These are phyloP conservation scores for Stenurella melanura DNA, from an alignment of 2,888 invertebrate species.

Conservation along the genomic window DNA sequence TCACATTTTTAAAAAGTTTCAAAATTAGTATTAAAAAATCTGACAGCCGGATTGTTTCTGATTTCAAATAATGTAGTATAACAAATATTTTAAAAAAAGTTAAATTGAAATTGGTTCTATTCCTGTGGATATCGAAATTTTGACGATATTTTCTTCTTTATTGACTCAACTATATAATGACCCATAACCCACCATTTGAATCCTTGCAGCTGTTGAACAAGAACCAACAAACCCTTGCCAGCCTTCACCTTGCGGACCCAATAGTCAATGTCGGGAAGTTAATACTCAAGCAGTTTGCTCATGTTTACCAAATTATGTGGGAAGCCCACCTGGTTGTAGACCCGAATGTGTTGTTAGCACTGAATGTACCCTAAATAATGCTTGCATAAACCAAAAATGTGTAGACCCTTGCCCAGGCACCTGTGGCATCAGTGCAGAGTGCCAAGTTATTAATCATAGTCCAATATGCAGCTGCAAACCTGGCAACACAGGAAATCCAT, in stretches of 20 bases:
- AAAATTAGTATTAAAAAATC: too few relatives aligned
- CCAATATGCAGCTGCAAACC: slow-evolving; percentile 80
- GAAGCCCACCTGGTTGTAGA: slow-evolving; percentile 81
- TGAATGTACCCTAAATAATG: slow-evolving; percentile 80
- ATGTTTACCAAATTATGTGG: slow-evolving; percentile 80
- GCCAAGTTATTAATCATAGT: slow-evolving; percentile 85
- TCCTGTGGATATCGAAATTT: too few relatives aligned
- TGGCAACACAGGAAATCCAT: slow-evolving; percentile 84
- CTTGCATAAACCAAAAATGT: slow-evolving; percentile 85
- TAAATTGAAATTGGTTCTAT: too few relatives aligned
- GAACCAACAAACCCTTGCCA: slow-evolving; percentile 78
- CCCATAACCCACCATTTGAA: not conserved
- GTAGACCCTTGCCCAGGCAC: slow-evolving; percentile 84
- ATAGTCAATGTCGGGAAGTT: slow-evolving; percentile 81
- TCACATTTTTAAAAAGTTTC: too few relatives aligned
- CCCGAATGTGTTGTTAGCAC: slow-evolving; percentile 84
- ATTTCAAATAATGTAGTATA: too few relatives aligned
- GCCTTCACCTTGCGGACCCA: slow-evolving; percentile 84
- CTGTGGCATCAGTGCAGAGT: slow-evolving; percentile 82
- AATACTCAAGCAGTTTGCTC: slow-evolving; percentile 77
- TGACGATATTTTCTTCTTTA: too few relatives aligned
- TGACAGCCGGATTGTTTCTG: too few relatives aligned
- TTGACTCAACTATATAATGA: too few relatives aligned
- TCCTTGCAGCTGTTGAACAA: slow-evolving; percentile 50
- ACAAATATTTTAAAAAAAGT: too few relatives aligned